Percentiles rank a stretch among this genome's conserved stretches.
Conservation (phyloP, 2,888 invertebrate genomes). For the Hololepta plana region DNA sequence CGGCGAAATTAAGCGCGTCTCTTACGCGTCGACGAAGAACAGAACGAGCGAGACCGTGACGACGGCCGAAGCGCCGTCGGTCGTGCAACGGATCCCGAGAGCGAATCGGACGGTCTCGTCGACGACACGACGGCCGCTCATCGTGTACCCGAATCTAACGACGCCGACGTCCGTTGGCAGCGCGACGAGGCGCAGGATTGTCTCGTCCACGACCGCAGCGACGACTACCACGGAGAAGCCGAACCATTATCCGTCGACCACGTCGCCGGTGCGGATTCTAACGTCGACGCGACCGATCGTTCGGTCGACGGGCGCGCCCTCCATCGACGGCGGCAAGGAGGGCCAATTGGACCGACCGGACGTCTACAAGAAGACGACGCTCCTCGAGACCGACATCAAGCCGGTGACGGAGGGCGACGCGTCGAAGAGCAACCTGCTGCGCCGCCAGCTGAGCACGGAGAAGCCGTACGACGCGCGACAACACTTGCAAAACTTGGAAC, state of each 20-base stretch:
- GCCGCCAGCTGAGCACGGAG: constrained; percentile 43
- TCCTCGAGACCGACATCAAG: constrained; percentile 26
- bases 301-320: constrained; percentile 17
- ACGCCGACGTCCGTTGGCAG: constrained; percentile 43
- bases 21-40: constrained; percentile 47
- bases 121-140: constrained; percentile 35
- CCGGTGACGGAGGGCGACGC: constrained; percentile 33
- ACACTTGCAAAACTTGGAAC: constrained; percentile 36
- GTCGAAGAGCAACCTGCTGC: constrained; percentile 33
- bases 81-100: constrained; percentile 24
- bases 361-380: constrained; percentile 18
- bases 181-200: constrained; percentile 37
- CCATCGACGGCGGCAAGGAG: no score
- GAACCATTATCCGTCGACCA: constrained; percentile 16
- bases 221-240: constrained; percentile 21
- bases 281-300: constrained; percentile 17
- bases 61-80: constrained; percentile 21
- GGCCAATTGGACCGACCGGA: constrained; percentile 23
- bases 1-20: constrained; percentile 63
- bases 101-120: constrained; percentile 28
- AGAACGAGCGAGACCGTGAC: constrained; percentile 30
- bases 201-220: constrained; percentile 23
- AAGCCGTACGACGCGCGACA: constrained; percentile 29
- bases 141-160: constrained; percentile 17
- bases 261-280: constrained; percentile 22